phyloP scores from a whole-genome alignment of 2,888 invertebrate genomes.

The Deilephila elpenor region DNA sequence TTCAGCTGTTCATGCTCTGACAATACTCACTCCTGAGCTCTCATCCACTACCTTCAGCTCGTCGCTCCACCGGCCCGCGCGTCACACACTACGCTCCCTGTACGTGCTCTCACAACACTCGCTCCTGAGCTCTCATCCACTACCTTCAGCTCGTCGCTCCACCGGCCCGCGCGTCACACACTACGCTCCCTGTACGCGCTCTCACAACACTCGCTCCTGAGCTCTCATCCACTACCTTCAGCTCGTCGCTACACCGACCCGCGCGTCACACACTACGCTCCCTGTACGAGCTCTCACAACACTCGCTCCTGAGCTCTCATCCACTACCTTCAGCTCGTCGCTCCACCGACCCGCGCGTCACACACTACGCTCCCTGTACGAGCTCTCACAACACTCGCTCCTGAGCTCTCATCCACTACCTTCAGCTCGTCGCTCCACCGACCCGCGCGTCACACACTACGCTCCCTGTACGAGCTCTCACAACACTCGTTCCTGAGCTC shows the following conservation, averaged over 20 bases:
- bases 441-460: constrained; percentile 13
- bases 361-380: constrained; percentile 14
- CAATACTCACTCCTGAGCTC: constrained; percentile 19
- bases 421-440: constrained; percentile 18
- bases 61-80: constrained; percentile 4
- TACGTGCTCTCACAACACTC: constrained; percentile 15
- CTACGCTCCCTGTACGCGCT: constrained; percentile 20
- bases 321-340: constrained; percentile 17
- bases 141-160: constrained; percentile 15
- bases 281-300: constrained; percentile 12
- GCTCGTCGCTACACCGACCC: constrained; percentile 8
- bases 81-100: constrained; percentile 22
- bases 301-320: constrained; percentile 18
- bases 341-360: constrained; percentile 9
- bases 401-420: constrained; percentile 11
- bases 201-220: constrained; percentile 21
- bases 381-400: constrained; percentile 21
- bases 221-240: constrained; percentile 11
- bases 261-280: constrained; percentile 19
- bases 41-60: constrained; percentile 16
- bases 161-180: constrained; percentile 13
- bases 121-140: constrained; percentile 20
- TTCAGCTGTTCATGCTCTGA: background rate
- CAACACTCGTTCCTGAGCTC: constrained; percentile 13
- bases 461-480: constrained; percentile 11